A percentile compares a stretch with the other conserved stretches of the same genome.
phyloP scores from a whole-genome alignment of 92 coral and sea anemone species.

The Parazoanthus darwini region DNA sequence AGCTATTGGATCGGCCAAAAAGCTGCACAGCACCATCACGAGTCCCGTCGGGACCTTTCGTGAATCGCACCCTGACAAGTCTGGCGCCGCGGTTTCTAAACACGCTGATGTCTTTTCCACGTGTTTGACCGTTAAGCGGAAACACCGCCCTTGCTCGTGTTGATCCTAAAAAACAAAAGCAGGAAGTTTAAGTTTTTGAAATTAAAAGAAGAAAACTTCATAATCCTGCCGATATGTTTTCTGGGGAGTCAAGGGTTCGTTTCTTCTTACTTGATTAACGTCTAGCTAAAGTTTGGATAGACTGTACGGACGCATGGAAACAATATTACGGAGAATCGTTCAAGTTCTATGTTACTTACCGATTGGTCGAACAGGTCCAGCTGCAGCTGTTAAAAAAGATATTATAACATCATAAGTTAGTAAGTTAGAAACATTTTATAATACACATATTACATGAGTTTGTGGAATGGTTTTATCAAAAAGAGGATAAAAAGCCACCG shows the following conservation, averaged over 20 bases:
- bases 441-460: too few relatives aligned
- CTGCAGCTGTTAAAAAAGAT: constrained; percentile 1
- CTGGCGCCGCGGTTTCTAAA: constrained; percentile 17
- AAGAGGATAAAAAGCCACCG: too few relatives aligned
- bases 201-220: too few relatives aligned
- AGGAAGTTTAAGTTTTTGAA: not conserved
- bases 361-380: constrained; percentile 19
- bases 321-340: not conserved
- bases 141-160: constrained; percentile 19
- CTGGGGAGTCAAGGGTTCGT: too few relatives aligned
- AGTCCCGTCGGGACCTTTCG: constrained; percentile 20
- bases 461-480: too few relatives aligned
- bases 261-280: too few relatives aligned
- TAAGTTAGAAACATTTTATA: too few relatives aligned
- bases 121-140: constrained; percentile 5
- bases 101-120: constrained; percentile 20
- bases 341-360: constrained; percentile 1
- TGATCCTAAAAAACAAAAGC: not conserved
- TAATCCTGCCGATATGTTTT: too few relatives aligned
- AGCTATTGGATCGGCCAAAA: constrained; percentile 15
- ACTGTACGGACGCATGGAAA: too few relatives aligned
- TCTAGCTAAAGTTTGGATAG: too few relatives aligned
- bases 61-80: not conserved
- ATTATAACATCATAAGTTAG: too few relatives aligned
- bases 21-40: constrained; percentile 25